phyloP scores from a whole-genome alignment of 2,113 vertebrate genomes.

The Cebidichthys violaceus region DNA sequence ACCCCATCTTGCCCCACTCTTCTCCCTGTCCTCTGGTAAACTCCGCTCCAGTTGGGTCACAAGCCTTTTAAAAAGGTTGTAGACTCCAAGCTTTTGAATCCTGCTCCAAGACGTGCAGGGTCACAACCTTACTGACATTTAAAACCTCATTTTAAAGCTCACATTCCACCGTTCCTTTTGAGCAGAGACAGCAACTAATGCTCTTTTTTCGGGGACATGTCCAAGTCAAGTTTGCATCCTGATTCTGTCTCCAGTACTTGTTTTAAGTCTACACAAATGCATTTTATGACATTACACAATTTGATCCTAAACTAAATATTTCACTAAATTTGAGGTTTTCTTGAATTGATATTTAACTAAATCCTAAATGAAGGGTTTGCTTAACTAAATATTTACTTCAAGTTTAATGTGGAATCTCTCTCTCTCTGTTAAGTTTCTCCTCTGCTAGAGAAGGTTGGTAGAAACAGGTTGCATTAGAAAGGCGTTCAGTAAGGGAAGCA shows the following conservation, averaged over 20 bases:
- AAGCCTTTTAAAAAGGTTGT: slow-evolving; percentile 4
- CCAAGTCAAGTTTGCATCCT: background rate
- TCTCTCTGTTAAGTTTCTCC: background rate
- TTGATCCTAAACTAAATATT: slow-evolving; percentile 37
- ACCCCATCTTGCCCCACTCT: slow-evolving; percentile 16
- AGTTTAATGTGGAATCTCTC: slow-evolving; percentile 18
- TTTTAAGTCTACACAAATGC: background rate
- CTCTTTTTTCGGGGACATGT: background rate
- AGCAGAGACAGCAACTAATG: too few species aligned
- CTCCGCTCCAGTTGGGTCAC: slow-evolving; percentile 2
- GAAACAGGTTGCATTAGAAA: background rate
- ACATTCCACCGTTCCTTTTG: background rate
- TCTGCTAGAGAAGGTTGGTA: background rate
- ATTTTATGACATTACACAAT: slow-evolving; percentile 3
- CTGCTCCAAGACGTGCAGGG: too few species aligned
- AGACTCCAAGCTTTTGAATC: background rate
- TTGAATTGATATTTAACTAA: slow-evolving; percentile 40
- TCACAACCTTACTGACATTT: background rate
- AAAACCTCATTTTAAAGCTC: background rate
- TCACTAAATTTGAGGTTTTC: slow-evolving; percentile 24
- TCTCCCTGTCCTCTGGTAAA: slow-evolving; percentile 17
- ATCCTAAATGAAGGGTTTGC: slow-evolving; percentile 12
- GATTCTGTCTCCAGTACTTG: background rate
- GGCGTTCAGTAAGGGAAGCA: slow-evolving; percentile 4
- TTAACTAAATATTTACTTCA: slow-evolving; percentile 48